A percentile compares a stretch with the other conserved stretches of the same genome.
Conservation (phyloP, 2,113 vertebrate species). For the Clarias batrachus region DNA sequence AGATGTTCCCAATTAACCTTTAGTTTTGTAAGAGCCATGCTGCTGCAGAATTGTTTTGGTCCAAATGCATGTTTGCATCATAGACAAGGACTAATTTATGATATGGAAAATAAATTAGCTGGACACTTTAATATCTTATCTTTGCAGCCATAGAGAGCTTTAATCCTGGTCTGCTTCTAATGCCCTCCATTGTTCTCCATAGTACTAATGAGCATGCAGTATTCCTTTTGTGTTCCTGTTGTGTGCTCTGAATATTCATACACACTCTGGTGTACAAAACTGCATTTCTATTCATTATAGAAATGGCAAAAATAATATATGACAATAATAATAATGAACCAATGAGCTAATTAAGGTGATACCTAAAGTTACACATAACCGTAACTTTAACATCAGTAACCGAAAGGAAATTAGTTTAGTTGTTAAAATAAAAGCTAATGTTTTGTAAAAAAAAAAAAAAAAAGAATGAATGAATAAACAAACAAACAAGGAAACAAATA, state of each 20-base stretch:
- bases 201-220: slow-evolving; percentile 29
- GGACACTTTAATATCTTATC: neutral
- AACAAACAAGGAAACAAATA: too few relatives aligned
- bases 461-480: too few relatives aligned
- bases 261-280: neutral
- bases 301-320: neutral
- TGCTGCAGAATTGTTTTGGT: neutral
- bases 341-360: neutral
- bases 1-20: neutral
- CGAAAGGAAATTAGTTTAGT: neutral
- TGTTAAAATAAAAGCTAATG: neutral
- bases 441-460: too few relatives aligned
- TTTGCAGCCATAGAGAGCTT: slow-evolving; percentile 6
- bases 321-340: neutral
- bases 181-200: slow-evolving; percentile 33
- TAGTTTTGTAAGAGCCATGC: neutral
- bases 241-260: slow-evolving; percentile 9
- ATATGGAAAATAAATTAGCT: neutral
- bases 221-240: slow-evolving; percentile 12
- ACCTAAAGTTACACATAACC: neutral
- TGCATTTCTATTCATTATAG: neutral
- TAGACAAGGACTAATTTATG: neutral
- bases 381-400: neutral
- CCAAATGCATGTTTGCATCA: neutral
- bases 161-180: slow-evolving; percentile 18